Evolutionary conservation across 2,888 invertebrate species (phyloP).

Genomic region (Pogonocherus hispidulus): DNA sequence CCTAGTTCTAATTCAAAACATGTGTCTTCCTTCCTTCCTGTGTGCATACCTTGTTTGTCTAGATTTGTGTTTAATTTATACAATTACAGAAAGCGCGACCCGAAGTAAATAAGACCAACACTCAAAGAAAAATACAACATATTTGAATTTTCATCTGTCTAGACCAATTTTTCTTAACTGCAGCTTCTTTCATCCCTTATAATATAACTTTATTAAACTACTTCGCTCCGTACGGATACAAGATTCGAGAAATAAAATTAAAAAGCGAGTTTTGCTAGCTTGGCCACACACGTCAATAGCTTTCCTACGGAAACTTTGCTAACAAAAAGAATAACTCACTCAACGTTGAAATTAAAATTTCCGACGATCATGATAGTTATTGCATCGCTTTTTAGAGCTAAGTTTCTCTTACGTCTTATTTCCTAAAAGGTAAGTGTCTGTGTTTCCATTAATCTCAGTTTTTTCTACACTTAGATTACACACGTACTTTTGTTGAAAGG

Average conservation of each 20-base stretch:
- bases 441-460: background rate
- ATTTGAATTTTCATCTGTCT: constrained; percentile 25
- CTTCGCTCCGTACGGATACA: constrained; percentile 10
- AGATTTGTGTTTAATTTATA: constrained; percentile 19
- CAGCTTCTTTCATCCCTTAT: constrained; percentile 16
- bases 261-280: constrained; percentile 17
- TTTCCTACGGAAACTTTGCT: constrained; percentile 10
- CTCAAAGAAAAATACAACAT: constrained; percentile 11
- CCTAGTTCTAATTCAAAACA: no score
- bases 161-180: constrained; percentile 29
- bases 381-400: background rate
- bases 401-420: background rate
- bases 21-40: background rate
- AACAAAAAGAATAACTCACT: constrained; percentile 9
- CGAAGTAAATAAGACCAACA: constrained; percentile 10
- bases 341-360: constrained; percentile 22
- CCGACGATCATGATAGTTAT: constrained; percentile 1
- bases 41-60: background rate
- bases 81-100: constrained; percentile 9
- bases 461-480: no score
- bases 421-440: background rate
- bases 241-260: constrained; percentile 24
- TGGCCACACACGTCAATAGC: constrained; percentile 23
- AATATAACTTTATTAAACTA: constrained; percentile 31
- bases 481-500: no score